Evolutionary conservation across 1,140 invertebrate genomes (phyloP), one percentile per base, ranked within the genome.

Genomic region (Aphaenogaster floridana): DNA sequence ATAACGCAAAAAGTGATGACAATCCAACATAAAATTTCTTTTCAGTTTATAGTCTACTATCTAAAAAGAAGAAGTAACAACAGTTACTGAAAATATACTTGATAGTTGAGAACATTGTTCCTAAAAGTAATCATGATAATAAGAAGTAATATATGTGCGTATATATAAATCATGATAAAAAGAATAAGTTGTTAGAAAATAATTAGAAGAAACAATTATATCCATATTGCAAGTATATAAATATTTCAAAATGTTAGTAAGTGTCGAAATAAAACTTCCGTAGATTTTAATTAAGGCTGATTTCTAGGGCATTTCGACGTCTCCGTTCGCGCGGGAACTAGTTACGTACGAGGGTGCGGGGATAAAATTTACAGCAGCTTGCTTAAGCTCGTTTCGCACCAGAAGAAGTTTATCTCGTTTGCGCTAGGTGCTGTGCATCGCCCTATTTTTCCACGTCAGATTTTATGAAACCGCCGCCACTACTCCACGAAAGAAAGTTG

Each of bases 401-500:
- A 50, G 42, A 77, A 71, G 77, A 88, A 88, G 83, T 90, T 90
- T 89, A 87, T 90, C 89, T 83, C 78, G 78, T 89, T 90, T 89
- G 84, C 78, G 61, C 78, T 78, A 57, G 34, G 64, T 34, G 64
- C 21, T 21, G 36, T 52, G 63, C 57, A 77, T 66, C 50, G 76
- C 34, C 52, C 64, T 72, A 78, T 88, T 88, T 90, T 87, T 79
- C 61, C 50, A 48, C 72, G 78, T 28, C 79, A 79, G 88, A 85
- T 87, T 90, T 90, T 87, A 87, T 85, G 88, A 88, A 90, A 90
- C 34, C 57, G 15, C 39, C 28, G 52, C 50, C 45, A n/a, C 21
- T n/a, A 63, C 79, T 17, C 28, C 39, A 36, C 71, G 21, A 84
- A 74, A 15, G 86, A 87, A 89, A 83, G 69, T 83, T 69, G 71